Evolutionary conservation across 1,140 invertebrate species (phyloP).

Genomic region (Heliconius hewitsoni): DNA sequence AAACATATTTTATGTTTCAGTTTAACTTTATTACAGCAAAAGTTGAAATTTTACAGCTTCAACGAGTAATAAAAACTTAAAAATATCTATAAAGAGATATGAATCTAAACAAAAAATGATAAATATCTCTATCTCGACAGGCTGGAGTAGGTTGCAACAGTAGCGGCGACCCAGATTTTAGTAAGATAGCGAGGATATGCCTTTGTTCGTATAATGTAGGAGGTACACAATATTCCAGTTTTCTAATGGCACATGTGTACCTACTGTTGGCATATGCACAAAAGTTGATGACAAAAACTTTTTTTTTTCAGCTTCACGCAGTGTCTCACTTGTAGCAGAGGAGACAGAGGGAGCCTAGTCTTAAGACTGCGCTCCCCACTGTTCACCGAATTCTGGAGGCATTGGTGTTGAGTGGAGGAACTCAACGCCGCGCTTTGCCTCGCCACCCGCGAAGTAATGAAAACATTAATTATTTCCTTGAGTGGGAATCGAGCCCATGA

Average conservation of each 20-base stretch:
- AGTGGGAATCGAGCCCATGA: no score
- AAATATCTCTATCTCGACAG: constrained; percentile 21
- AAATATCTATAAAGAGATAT: not conserved
- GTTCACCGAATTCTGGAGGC: no score
- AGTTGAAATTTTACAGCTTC: not conserved
- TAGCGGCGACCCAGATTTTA: constrained; percentile 39
- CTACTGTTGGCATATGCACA: no score
- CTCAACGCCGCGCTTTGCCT: no score
- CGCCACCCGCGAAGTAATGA: no score
- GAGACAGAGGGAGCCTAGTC: no score
- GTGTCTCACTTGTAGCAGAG: no score
- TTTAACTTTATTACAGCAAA: not conserved
- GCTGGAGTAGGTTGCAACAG: constrained; percentile 29
- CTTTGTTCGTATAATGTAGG: constrained; percentile 28
- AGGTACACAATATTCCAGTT: not conserved
- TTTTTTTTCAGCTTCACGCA: no score
- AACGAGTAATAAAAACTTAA: not conserved
- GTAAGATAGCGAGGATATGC: constrained; percentile 33
- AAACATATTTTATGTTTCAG: not conserved
- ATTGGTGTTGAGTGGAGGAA: no score
- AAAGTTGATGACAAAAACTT: no score
- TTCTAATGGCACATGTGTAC: not conserved
- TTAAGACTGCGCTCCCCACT: no score
- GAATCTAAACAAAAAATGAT: constrained; percentile 16
- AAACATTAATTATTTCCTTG: no score